Percentiles rank a stretch among this genome's conserved stretches.
Evolutionary conservation across 2,888 invertebrate species (phyloP).

Genomic region (Geotrupes spiniger): DNA sequence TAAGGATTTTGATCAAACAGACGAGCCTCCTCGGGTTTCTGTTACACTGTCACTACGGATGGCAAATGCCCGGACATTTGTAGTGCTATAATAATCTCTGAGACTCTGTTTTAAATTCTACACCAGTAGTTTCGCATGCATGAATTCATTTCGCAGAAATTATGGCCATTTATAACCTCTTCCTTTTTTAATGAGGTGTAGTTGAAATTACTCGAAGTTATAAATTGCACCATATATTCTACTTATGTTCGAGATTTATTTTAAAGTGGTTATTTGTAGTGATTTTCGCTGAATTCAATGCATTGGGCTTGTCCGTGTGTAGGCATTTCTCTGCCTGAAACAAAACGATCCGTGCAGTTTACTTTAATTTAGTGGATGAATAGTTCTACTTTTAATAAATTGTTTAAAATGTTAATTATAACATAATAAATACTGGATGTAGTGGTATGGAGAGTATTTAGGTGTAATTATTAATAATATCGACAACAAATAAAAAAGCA

Average conservation of each 20-base stretch:
- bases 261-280: slow-evolving; percentile 18
- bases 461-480: too few species aligned
- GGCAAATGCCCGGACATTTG: slow-evolving; percentile 40
- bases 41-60: slow-evolving; percentile 34
- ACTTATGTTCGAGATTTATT: slow-evolving; percentile 13
- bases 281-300: slow-evolving; percentile 2
- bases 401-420: too few species aligned
- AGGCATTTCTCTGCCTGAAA: too few species aligned
- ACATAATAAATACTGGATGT: too few species aligned
- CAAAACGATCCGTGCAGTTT: too few species aligned
- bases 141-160: slow-evolving; percentile 32
- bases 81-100: slow-evolving; percentile 39
- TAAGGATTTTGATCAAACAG: slow-evolving; percentile 39
- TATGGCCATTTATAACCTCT: slow-evolving; percentile 31
- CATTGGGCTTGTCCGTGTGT: too few species aligned
- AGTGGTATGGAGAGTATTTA: too few species aligned
- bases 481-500: too few species aligned
- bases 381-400: too few species aligned
- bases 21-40: slow-evolving; percentile 29
- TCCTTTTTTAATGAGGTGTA: slow-evolving; percentile 5
- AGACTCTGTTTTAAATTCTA: slow-evolving; percentile 35
- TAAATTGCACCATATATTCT: slow-evolving; percentile 15
- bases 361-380: too few species aligned
- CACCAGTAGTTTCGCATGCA: slow-evolving; percentile 33
- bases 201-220: slow-evolving; percentile 11